A percentile compares a stretch with the other conserved stretches of the same genome.
Conservation (phyloP, 2,113 vertebrate species). For the Eptesicus fuscus region DNA sequence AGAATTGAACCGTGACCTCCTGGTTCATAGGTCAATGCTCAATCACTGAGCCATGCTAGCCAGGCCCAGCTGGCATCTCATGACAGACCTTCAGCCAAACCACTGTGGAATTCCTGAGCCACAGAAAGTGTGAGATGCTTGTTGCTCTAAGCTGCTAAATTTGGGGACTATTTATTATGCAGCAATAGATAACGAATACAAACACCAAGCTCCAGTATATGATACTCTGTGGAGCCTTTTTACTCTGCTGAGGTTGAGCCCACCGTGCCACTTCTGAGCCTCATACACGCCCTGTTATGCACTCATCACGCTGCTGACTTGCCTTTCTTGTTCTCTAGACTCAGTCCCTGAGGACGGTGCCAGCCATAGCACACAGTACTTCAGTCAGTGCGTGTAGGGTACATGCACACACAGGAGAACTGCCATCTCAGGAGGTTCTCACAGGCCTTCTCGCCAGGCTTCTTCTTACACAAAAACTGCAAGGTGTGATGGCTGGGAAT, state of each 20-base stretch:
- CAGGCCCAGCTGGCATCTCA: neutral
- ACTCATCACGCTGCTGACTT: neutral
- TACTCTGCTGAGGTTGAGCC: neutral
- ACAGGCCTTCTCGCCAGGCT: neutral
- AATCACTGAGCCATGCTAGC: too few relatives aligned
- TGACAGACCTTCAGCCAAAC: neutral
- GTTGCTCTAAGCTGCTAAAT: neutral
- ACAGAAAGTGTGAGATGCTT: neutral
- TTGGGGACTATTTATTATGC: neutral
- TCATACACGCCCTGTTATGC: accelerated
- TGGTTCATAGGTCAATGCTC: too few relatives aligned
- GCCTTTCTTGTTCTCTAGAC: neutral
- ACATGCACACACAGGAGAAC: neutral
- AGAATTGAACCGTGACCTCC: too few relatives aligned
- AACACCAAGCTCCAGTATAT: neutral
- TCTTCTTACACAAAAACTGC: neutral
- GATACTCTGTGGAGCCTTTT: neutral
- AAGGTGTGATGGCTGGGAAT: neutral
- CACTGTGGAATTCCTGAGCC: neutral
- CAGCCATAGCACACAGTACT: neutral
- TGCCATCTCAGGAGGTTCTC: neutral
- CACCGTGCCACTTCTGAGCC: neutral
- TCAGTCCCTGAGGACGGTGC: neutral
- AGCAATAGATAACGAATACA: neutral
- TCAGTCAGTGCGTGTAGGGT: neutral